Conservation (phyloP, 1,140 invertebrate genomes). For the Ips nitidus region DNA sequence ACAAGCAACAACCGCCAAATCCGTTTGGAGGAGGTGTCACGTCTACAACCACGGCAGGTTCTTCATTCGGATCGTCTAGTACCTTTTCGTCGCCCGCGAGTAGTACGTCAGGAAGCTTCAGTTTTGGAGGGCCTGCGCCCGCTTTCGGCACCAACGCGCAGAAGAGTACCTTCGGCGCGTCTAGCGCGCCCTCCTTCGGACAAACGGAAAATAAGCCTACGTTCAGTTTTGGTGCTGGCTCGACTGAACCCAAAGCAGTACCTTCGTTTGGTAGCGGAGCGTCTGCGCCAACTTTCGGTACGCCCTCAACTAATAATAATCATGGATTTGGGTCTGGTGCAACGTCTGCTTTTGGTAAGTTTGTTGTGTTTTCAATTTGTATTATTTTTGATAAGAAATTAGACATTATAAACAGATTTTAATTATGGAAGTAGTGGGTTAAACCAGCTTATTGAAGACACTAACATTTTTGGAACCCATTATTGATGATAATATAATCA, state of each 20-base stretch:
- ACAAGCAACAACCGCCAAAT: slow-evolving; percentile 1
- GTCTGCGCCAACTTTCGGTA: background rate
- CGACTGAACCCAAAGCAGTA: background rate
- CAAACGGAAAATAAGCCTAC: slow-evolving; percentile 14
- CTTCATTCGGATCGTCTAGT: slow-evolving; percentile 3
- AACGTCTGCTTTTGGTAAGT: slow-evolving; percentile 14
- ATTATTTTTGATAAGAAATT: background rate
- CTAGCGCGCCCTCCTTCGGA: slow-evolving; percentile 9
- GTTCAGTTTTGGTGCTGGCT: slow-evolving; percentile 10
- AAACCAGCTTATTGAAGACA: too few species aligned
- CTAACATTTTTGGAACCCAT: too few species aligned
- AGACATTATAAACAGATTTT: background rate
- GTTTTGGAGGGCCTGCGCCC: slow-evolving; percentile 1
- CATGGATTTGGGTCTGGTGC: background rate
- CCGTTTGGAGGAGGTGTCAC: background rate
- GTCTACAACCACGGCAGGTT: background rate
- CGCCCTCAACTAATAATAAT: background rate
- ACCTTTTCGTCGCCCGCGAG: background rate
- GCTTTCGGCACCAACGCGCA: slow-evolving; percentile 4
- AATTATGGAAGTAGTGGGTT: background rate
- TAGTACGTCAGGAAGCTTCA: background rate
- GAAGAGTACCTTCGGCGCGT: slow-evolving; percentile 5
- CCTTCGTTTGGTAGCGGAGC: slow-evolving; percentile 13
- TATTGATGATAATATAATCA: too few species aligned
- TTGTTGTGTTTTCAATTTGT: background rate